Evolutionary conservation across 23 tunicate species (phyloP), one percentile per base, ranked within the genome.

Genomic region (Pegea sp.): DNA sequence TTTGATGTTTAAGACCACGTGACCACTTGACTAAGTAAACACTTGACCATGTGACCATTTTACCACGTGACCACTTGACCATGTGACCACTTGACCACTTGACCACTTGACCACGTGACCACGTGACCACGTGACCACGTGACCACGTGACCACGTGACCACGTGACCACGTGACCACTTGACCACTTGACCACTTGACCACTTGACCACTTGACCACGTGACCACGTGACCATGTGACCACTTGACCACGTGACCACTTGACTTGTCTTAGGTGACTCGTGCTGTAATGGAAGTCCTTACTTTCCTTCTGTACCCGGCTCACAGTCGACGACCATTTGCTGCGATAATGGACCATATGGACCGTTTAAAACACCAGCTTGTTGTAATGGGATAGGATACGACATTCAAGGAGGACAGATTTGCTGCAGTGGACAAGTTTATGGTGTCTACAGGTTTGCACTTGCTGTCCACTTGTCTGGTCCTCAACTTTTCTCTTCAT

Each of bases 311-410:
- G 24, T 18, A 24, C 24, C n/a, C 29, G 42, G 24, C 4, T 30
- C 28, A 4, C 7, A 11, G 5, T n/a, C 44, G 22, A 59, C 58
- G 0, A 48, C 69, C 4, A 64, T 73, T 3, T 73, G 81, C 29
- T 73, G 81, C 32, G 81, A 64, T 11, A 59, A 67, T 33, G 81
- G 81, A 20, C 81, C 81, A 3, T 67, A 56, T 30, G 81, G 81
- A 3, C 64, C 61, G 44, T 73, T 73, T 54, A 26, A 46, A 6
- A 29, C 74, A 4, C 81, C 81, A 13, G 56, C 31, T 8, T 73
- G 81, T 33, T 73, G 81, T 33, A 62, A 62, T 29, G 81, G 81
- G 22, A 52, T 49, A 22, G 81, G 81, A 8, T 73, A 57, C 30
- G 81, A 73, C 26, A 59, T 58, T 25, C 61, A 70, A 24, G 65